Conservation (phyloP, 2,888 invertebrate species). For the Choreutis nemorana region DNA sequence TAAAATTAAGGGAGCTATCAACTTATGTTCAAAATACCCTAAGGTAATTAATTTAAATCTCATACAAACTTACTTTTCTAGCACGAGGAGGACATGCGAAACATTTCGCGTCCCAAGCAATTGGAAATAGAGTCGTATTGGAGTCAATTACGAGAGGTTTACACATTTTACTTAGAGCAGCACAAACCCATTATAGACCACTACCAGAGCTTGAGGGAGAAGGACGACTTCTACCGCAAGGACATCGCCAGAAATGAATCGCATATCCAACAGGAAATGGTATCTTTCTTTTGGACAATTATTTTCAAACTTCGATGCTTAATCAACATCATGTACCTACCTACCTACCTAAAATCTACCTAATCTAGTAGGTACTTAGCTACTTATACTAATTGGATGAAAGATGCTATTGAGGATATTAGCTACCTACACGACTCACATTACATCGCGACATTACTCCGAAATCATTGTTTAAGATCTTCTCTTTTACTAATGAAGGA, state of each 20-base stretch:
- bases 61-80: slow-evolving; percentile 19
- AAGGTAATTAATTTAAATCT: too few species aligned
- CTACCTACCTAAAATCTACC: too few species aligned
- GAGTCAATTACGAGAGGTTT: slow-evolving; percentile 40
- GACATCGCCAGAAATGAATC: slow-evolving; percentile 50
- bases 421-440: too few species aligned
- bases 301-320: too few species aligned
- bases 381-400: too few species aligned
- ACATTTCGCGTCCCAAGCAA: slow-evolving; percentile 43
- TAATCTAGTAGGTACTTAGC: too few species aligned
- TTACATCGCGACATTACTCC: too few species aligned
- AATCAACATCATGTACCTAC: too few species aligned
- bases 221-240: slow-evolving; percentile 59
- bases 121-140: slow-evolving; percentile 46
- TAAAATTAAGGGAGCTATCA: neutral
- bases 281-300: slow-evolving; percentile 17
- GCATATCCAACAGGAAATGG: slow-evolving; percentile 38
- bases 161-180: slow-evolving; percentile 37
- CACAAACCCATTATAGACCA: slow-evolving; percentile 54
- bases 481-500: too few species aligned
- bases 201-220: slow-evolving; percentile 43
- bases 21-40: too few species aligned
- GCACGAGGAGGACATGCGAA: slow-evolving; percentile 51
- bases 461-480: too few species aligned
- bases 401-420: slow-evolving; percentile 1